Base-by-base conservation (phyloP, 2,797 vertebrate genomes). In the Prunella strophiata region DNA sequence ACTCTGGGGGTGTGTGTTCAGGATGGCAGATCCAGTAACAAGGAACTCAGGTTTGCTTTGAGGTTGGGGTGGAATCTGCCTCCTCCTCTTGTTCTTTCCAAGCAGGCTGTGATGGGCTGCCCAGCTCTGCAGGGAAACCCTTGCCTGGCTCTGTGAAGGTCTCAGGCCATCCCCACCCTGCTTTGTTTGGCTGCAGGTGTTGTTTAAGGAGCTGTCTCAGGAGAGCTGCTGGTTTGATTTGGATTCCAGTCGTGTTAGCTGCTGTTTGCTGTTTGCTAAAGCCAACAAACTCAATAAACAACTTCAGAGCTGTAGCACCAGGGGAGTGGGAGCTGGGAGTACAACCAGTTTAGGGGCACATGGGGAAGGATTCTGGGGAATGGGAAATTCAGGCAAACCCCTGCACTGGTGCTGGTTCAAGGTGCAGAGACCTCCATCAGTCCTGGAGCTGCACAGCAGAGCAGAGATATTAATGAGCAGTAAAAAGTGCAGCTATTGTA, bases 1-100 rank as follows among this genome's bases (percentile, higher is more conserved):
- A 4, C 25, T 14, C 13, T n/a, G 4, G 7, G 17, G 1, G 4
- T 13, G 7, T 27, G 15, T 47, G 23, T 45, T 52, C 8, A 34
- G 14, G 25, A 29, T 26, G 38, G 26, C 34, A 65, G 43, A n/a
- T 32, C 32, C 48, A 66, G 29, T 3, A 16, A 13, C 22, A 38
- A 68, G 5, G 32, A 81, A 4, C 30, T 78, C 50, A 50, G 9
- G 9, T 73, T 74, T 81, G 23, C 48, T 54, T n/a, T 72, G 17
- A 71, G 48, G 20, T 51, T 43, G 16, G 19, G 5, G 2, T 50
- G 34, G 73, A 61, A 74, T 11, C 58, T 88, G 50, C 29, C 36
- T 30, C 16, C 8, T n/a, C 5, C 43, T 61, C 23, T 63, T 85
- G 17, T 52, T 34, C 34, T n/a, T 65, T 22, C 68, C 16, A 12